Percentiles rank a stretch among this genome's conserved stretches.
Evolutionary conservation across 2,888 invertebrate species (phyloP).

Genomic region (Augiades crinisus): DNA sequence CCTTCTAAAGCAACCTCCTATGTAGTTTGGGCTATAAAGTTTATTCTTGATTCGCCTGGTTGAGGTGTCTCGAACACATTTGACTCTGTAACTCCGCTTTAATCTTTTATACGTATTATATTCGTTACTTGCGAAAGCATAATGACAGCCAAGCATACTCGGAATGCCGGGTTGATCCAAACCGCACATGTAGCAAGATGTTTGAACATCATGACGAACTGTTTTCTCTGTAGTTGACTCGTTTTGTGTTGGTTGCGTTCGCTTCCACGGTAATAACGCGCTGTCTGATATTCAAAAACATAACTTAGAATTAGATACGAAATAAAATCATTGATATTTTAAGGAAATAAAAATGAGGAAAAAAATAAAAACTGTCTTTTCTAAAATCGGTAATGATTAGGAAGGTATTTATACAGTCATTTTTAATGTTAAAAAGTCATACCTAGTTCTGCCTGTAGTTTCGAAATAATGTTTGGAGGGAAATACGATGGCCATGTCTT

Average conservation of each 20-base stretch:
- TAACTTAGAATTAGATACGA: no score
- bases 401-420: no score
- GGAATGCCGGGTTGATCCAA: constrained; percentile 30
- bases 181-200: constrained; percentile 32
- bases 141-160: constrained; percentile 24
- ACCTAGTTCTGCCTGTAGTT: constrained; percentile 19
- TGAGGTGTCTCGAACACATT: constrained; percentile 25
- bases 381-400: no score
- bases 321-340: no score
- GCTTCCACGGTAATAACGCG: constrained; percentile 15
- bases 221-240: background rate
- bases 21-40: constrained; percentile 30
- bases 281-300: constrained; percentile 5
- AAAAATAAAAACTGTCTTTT: no score
- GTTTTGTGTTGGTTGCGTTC: background rate
- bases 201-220: background rate
- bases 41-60: constrained; percentile 1
- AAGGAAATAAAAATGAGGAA: no score
- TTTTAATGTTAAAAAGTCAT: background rate
- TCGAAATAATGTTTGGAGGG: constrained; percentile 26
- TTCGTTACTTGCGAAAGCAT: constrained; percentile 27
- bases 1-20: constrained; percentile 40
- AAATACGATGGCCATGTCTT: constrained; percentile 31
- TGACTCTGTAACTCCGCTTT: constrained; percentile 21
- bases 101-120: background rate